Evolutionary conservation across 2,888 invertebrate genomes (phyloP).

Genomic region (Mactromeris polynyma): DNA sequence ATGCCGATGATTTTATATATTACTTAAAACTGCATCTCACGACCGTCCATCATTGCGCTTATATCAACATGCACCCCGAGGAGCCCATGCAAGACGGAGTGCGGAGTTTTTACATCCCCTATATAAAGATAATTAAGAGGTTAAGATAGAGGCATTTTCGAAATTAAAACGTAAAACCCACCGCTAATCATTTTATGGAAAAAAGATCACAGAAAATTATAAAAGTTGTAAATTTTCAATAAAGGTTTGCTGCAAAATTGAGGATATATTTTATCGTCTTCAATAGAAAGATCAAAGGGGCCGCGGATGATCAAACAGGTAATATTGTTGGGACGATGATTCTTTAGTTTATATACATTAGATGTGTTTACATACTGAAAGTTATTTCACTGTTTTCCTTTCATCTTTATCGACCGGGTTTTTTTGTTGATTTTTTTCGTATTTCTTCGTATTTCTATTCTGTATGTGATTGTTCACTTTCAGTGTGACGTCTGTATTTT

Average conservation of each 20-base stretch:
- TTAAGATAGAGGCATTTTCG: slow-evolving; percentile 33
- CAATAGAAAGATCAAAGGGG: slow-evolving; percentile 47
- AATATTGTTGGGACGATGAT: slow-evolving; percentile 30
- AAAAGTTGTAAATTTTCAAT: slow-evolving; percentile 52
- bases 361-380: slow-evolving; percentile 34
- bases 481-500: not conserved
- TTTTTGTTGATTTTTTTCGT: not conserved
- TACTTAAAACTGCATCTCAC: not conserved
- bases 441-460: not conserved
- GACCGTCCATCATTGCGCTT: not conserved
- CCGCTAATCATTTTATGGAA: slow-evolving; percentile 60
- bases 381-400: slow-evolving; percentile 13
- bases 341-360: slow-evolving; percentile 21
- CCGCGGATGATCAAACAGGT: slow-evolving; percentile 35
- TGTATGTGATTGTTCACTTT: not conserved
- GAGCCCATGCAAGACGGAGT: not conserved
- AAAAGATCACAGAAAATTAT: slow-evolving; percentile 52
- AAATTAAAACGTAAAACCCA: slow-evolving; percentile 61
- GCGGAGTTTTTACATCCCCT: not conserved
- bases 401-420: slow-evolving; percentile 31
- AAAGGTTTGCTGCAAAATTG: slow-evolving; percentile 58
- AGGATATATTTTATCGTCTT: slow-evolving; percentile 46
- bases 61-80: not conserved
- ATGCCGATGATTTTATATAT: too few species aligned
- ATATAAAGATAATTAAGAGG: slow-evolving; percentile 27